Percentiles rank a stretch among this genome's conserved stretches.
phyloP scores from a whole-genome alignment of 2,113 vertebrate genomes.

The Scartelaos histophorus region DNA sequence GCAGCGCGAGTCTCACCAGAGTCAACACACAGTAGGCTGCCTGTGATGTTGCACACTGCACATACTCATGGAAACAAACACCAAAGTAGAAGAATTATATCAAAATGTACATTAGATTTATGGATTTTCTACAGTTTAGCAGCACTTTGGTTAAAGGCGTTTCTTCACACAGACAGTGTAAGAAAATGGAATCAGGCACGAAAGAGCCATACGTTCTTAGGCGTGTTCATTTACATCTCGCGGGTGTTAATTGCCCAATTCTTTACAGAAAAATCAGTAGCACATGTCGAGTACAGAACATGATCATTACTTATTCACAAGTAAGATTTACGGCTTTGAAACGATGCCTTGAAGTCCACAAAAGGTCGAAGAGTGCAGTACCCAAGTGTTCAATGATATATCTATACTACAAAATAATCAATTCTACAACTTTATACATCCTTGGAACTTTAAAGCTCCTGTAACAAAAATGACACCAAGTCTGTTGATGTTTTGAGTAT shows the following conservation, averaged over 20 bases:
- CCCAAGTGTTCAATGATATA: neutral
- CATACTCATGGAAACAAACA: slow-evolving; percentile 2
- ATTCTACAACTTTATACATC: neutral
- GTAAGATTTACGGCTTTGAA: slow-evolving; percentile 1
- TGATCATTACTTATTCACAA: slow-evolving; percentile 13
- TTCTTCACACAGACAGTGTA: slow-evolving; percentile 21
- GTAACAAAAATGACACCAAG: neutral
- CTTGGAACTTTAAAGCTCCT: neutral
- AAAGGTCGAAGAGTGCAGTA: neutral
- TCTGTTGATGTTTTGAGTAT: too few species aligned
- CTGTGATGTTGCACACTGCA: neutral
- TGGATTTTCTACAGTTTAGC: slow-evolving; percentile 45
- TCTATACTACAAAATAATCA: neutral
- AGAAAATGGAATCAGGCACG: slow-evolving; percentile 2
- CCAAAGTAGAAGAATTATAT: neutral
- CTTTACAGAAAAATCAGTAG: slow-evolving; percentile 18
- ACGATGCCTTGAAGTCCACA: neutral
- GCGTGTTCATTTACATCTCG: slow-evolving; percentile 28
- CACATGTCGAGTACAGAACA: neutral
- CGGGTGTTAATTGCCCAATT: neutral
- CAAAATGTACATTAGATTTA: neutral
- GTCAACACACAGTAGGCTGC: neutral
- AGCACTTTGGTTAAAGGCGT: slow-evolving; percentile 57
- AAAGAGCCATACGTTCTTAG: neutral
- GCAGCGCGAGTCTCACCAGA: neutral